Evolutionary conservation across 2,888 invertebrate species (phyloP).

Genomic region (Spilosoma lubricipeda): DNA sequence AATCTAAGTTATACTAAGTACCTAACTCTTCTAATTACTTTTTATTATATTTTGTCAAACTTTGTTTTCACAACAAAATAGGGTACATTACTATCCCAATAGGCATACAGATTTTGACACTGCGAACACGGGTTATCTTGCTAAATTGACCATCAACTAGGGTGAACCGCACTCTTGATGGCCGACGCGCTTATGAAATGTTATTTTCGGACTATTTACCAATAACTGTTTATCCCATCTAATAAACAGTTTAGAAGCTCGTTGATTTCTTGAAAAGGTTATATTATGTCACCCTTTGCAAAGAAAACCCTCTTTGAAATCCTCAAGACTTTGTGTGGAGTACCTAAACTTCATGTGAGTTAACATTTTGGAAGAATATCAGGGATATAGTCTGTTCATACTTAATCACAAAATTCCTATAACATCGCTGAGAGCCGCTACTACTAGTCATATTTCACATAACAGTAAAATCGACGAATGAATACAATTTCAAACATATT

Average conservation of each 20-base stretch:
- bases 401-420: not conserved
- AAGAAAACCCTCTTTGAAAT: conserved; percentile 10
- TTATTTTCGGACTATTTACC: conserved; percentile 52
- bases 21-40: not conserved
- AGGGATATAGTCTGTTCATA: not conserved
- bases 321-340: conserved; percentile 1
- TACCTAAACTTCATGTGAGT: not conserved
- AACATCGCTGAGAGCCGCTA: not conserved
- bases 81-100: conserved; percentile 15
- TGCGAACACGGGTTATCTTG: conserved; percentile 29
- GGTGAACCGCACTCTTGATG: conserved; percentile 29
- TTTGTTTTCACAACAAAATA: conserved; percentile 14
- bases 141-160: conserved; percentile 34
- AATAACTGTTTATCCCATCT: conserved; percentile 33
- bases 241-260: conserved; percentile 40
- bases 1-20: not conserved
- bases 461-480: not conserved
- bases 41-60: too few species aligned
- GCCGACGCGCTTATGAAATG: conserved; percentile 46
- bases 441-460: not conserved
- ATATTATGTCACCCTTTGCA: conserved; percentile 13
- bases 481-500: not conserved
- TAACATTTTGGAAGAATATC: not conserved
- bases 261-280: conserved; percentile 36
- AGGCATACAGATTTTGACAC: conserved; percentile 25